Base-by-base conservation (phyloP, 2,113 vertebrate genomes). In the Psittacus erithacus region DNA sequence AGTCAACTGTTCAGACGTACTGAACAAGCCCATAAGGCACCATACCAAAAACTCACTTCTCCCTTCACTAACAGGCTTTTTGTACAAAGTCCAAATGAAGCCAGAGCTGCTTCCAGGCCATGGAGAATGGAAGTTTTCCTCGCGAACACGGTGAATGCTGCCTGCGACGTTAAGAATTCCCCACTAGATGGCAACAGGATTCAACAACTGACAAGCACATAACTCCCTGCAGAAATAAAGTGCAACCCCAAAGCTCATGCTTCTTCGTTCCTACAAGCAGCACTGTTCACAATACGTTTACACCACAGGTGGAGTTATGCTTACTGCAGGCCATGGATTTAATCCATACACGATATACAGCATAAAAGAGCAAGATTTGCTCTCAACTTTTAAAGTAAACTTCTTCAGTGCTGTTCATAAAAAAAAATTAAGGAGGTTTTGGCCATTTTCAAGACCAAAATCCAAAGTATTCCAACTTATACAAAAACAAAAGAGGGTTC, bases 171-270 rank as follows among this genome's bases (percentile, higher is more conserved):
- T 27, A 39, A 9, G 9, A 52, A 2, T 9, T 28, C 12, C 28
- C 86, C 93, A 83, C 83, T 82, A 94, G 96, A 84, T 95, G 96
- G 95, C 95, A 92, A 71, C 10, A 2, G 3, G 41, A 88, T 47
- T 35, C 88, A 90, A 82, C 38, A 73, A 75, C 31, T 68, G 64
- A 81, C 78, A 83, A 86, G 41, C 20, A n/a, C 1, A 5, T 3
- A 74, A 47, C 24, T 62, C 13, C 2, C 19, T 57, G 31, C 13
- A 57, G 14, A 78, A 62, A 88, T 4, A 41, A 62, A 80, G 31
- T 39, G 64, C n/a, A 82, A 70, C 57, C 9, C 22, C 35, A 79
- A 20, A 2, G 8, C 33, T 41, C 12, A 2, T 2, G 19, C 41
- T 68, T 57, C 53, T 33, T 85, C 68, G 33, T 50, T 38, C 70